phyloP scores from a whole-genome alignment of 1,140 invertebrate species.

The Calephelis virginiensis region DNA sequence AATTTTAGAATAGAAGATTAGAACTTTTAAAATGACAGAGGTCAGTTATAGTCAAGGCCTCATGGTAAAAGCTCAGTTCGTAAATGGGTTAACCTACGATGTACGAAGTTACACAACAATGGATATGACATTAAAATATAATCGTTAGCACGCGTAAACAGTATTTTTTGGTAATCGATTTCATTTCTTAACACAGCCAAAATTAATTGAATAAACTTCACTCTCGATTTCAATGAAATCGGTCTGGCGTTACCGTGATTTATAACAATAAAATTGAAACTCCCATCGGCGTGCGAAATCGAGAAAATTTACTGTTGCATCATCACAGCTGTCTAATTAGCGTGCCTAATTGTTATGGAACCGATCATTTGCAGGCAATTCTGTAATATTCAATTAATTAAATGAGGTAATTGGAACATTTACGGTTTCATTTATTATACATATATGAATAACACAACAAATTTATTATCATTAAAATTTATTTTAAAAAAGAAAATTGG shows the following conservation, averaged over 20 bases:
- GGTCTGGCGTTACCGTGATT: slow-evolving; percentile 58
- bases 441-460: no score
- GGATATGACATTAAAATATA: no score
- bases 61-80: no score
- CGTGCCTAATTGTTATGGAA: slow-evolving; percentile 62
- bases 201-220: slow-evolving; percentile 47
- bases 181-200: not conserved
- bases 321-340: slow-evolving; percentile 55
- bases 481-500: no score
- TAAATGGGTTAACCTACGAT: no score
- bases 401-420: no score
- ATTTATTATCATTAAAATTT: no score
- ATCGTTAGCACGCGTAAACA: not conserved
- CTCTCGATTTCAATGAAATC: slow-evolving; percentile 54
- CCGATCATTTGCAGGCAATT: slow-evolving; percentile 54
- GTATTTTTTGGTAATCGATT: slow-evolving; percentile 4
- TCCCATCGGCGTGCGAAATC: slow-evolving; percentile 64
- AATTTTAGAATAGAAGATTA: no score
- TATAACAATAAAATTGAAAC: slow-evolving; percentile 62
- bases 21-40: no score
- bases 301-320: slow-evolving; percentile 63
- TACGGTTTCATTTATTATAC: no score
- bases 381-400: slow-evolving; percentile 32
- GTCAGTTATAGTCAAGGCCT: no score
- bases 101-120: no score